phyloP scores from a whole-genome alignment of 2,113 vertebrate genomes.

The Pluvianellus socialis region DNA sequence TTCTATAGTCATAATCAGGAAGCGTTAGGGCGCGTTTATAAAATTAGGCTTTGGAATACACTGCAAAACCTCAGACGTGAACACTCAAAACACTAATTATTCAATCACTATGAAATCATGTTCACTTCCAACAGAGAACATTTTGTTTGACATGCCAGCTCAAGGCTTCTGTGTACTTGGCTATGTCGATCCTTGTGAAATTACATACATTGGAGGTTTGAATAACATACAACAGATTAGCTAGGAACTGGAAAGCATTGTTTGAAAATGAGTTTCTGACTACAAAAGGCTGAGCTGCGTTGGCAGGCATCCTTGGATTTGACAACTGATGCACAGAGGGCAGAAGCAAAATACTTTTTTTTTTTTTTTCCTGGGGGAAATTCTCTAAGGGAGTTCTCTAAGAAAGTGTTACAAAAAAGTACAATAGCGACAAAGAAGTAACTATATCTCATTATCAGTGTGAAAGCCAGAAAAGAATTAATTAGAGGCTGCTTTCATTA shows the following conservation, averaged over 20 bases:
- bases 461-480: not conserved
- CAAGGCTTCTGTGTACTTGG: slow-evolving; percentile 43
- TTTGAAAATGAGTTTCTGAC: slow-evolving; percentile 31
- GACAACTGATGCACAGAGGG: not conserved
- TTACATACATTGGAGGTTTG: slow-evolving; percentile 18
- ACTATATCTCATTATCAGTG: not conserved
- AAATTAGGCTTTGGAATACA: slow-evolving; percentile 12
- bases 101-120: not conserved
- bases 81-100: slow-evolving; percentile 35
- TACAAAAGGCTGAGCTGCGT: slow-evolving; percentile 4
- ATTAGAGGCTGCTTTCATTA: not conserved
- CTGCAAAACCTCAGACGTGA: not conserved
- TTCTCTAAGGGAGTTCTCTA: not conserved
- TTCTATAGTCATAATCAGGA: not conserved
- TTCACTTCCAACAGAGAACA: slow-evolving; percentile 12
- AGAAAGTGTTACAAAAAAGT: not conserved
- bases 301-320: slow-evolving; percentile 45
- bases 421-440: not conserved
- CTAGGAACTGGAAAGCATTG: slow-evolving; percentile 17
- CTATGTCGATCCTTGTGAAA: not conserved
- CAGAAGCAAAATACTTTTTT: not conserved
- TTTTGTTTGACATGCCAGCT: slow-evolving; percentile 33
- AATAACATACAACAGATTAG: slow-evolving; percentile 18
- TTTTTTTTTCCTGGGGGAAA: not conserved
- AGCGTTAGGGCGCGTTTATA: not conserved